Evolutionary conservation across 2,113 vertebrate species (phyloP), one percentile per base, ranked within the genome.

Genomic region (Etheostoma spectabile): DNA sequence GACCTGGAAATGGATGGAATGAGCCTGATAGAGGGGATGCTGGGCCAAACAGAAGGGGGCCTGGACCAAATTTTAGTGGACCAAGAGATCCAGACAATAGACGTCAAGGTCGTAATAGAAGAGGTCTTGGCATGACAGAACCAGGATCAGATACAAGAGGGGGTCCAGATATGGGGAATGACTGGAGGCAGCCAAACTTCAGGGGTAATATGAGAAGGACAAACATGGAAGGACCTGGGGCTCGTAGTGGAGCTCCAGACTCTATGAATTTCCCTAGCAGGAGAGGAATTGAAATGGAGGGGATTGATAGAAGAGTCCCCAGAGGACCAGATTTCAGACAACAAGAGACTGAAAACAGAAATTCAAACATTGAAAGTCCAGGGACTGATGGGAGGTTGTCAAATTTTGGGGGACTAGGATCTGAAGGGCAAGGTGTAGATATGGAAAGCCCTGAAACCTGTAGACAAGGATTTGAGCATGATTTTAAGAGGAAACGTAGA

Each of bases 1-100:
- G 70, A 48, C 64, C 79, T 77, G 68, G 35, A 77, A 79, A 86
- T 83, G 68, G 85, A 57, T 84, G 81, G 87, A 79, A 55, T 63
- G 86, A 71, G 38, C 24, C 73, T 79, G 19, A 69, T 45, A 71
- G 74, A 65, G 61, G 67, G 13, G 49, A 21, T 66, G 19, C 30
- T 67, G 60, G 64, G 35, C 45, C 65, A 67, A 67, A 75, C 30
- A 65, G 69, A 65, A 57, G 64, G 52, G 65, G 64, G 4, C 8
- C 24, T 46, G 77, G 74, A 6, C 19, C 61, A 62, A 76, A 57
- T 84, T 82, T 79, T 10, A 83, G 70, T 70, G 68, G 64, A 15
- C 72, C 62, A 75, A 77, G 69, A 61, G 55, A 71, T 59, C 61
- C 61, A 53, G 22, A 63, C 45, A 70, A 61, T 33, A 83, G 68